Percentiles rank a stretch among this genome's conserved stretches.
These are phyloP conservation scores for Syngnathus floridae DNA, from an alignment of 2,113 vertebrate species.

Conservation along the genomic window DNA sequence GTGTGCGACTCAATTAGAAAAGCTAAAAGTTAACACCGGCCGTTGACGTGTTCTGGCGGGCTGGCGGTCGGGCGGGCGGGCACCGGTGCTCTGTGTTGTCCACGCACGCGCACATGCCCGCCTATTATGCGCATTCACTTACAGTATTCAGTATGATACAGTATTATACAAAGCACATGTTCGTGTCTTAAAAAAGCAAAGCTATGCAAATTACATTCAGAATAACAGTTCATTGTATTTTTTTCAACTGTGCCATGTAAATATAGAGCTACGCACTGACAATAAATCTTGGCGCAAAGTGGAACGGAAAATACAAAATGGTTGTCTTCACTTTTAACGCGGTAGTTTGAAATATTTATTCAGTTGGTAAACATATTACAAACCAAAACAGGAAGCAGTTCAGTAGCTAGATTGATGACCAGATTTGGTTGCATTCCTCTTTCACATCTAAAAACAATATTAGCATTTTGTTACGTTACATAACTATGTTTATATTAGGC, in stretches of 20 bases:
- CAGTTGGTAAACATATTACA: background rate
- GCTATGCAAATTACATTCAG: too few species aligned
- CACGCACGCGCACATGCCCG: background rate
- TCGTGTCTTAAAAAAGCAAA: background rate
- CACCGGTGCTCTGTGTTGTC: background rate
- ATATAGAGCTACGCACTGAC: too few species aligned
- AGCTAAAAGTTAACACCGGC: background rate
- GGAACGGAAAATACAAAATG: background rate
- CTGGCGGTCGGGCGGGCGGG: too few species aligned
- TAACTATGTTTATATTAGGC: too few species aligned
- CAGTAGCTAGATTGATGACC: background rate
- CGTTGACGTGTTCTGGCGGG: background rate
- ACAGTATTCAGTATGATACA: background rate
- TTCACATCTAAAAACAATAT: too few species aligned
- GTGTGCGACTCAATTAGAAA: background rate
- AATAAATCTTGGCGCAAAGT: too few species aligned
- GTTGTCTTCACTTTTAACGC: background rate
- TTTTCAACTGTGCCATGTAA: too few species aligned
- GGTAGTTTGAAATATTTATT: background rate
- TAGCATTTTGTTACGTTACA: too few species aligned
- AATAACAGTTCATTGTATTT: too few species aligned
- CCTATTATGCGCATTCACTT: background rate
- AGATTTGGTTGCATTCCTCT: too few species aligned
- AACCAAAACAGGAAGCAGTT: background rate
- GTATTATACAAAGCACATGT: background rate